A percentile compares a stretch with the other conserved stretches of the same genome.
These are phyloP conservation scores for Halocynthia aurantium DNA, from an alignment of 23 tunicate species.

Conservation along the genomic window DNA sequence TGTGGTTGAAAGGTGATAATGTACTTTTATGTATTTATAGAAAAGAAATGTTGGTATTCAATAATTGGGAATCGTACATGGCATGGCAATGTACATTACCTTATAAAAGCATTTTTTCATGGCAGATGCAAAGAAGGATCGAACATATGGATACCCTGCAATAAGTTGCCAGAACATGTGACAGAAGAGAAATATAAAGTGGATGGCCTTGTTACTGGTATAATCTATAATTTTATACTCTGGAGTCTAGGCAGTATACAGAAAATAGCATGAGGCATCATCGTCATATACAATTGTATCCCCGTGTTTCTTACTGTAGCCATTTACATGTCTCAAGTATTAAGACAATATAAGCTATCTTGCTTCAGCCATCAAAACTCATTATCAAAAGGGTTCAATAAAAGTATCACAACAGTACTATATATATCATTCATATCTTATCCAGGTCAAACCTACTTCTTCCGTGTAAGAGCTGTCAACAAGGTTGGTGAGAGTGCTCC, in stretches of 20 bases:
- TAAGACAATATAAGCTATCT: no score
- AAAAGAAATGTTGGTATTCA: background rate
- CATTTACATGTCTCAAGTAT: no score
- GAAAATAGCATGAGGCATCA: no score
- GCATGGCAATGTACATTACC: background rate
- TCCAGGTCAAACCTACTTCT: slow-evolving; percentile 87
- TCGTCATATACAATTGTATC: no score
- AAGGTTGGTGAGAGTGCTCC: slow-evolving; percentile 51
- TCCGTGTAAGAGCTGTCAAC: slow-evolving; percentile 85
- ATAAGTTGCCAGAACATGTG: slow-evolving; percentile 65
- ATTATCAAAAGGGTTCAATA: no score
- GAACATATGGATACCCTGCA: slow-evolving; percentile 94
- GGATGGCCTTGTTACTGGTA: slow-evolving; percentile 65
- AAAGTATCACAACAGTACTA: no score
- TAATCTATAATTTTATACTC: background rate
- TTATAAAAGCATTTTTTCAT: background rate
- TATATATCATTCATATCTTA: background rate
- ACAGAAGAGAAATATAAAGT: slow-evolving; percentile 64
- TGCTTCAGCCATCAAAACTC: no score
- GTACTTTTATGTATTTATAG: background rate
- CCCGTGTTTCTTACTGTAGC: no score
- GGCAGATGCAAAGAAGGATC: slow-evolving; percentile 75
- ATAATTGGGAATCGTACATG: background rate
- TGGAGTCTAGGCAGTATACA: no score
- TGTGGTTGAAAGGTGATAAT: slow-evolving; percentile 67